Base-by-base conservation (phyloP, 2,888 invertebrate species). In the Ectropis crepuscularia region DNA sequence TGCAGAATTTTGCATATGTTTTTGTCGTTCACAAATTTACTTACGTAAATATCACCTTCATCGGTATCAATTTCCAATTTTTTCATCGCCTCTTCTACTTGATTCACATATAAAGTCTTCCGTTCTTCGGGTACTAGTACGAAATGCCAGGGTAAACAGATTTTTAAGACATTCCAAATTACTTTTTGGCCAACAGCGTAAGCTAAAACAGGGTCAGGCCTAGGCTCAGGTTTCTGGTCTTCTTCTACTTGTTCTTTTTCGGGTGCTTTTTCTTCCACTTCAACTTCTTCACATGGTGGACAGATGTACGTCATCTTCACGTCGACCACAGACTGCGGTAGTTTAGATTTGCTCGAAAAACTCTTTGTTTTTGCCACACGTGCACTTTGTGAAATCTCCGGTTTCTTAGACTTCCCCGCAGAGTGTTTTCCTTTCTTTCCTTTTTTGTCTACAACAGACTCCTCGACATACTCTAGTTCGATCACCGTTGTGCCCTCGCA, bases 81-180 rank as follows among this genome's bases (percentile, higher is more conserved):
- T 51, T 80, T 81, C 60, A 92, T 72, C 7, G 81, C 72, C 37
- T 82, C 76, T 45, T 75, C 63, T 0, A 92, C 78, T 53, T 85
- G 77, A 2, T 82, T 76, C n/a, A 77, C 61, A 62, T 87, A 89
- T 8, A 83, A 81, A 38, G 87, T 88, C 5, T 61, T 69, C 45
- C 73, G 83, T 49, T 79, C 74, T 66, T 90, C 86, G 0, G 89
- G 85, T n/a, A 83, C 36, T 37, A 88, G 68, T 12, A 75, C 71
- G 58, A 90, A 92, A 66, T 91, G 87, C 88, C 91, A 90, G 0
- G 92, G 92, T 54, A 92, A 76, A 64, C 88, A 90, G 49, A 88
- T 84, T 38, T 76, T 77, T 7, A 92, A 74, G 10, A 92, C 81
- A 57, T 89, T 92, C 89, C 89, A 89, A 68, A 92, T 87, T 11